Conservation (phyloP, 2,888 invertebrate species). For the Pachydiplax longipennis region DNA sequence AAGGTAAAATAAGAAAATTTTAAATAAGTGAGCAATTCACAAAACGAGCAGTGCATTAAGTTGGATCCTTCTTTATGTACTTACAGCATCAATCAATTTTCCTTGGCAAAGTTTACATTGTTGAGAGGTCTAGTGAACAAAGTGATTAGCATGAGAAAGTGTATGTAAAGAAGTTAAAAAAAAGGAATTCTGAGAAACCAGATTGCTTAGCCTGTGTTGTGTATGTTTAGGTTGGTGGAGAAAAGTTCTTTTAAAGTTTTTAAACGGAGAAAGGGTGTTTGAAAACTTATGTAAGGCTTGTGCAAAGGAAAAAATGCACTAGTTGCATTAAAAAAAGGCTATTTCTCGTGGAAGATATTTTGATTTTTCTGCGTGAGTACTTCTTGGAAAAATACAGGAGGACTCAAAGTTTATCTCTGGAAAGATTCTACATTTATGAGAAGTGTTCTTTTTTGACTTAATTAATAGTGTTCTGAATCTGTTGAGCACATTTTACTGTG, state of each 20-base stretch:
- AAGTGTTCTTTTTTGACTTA: constrained; percentile 24
- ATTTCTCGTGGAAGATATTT: constrained; percentile 24
- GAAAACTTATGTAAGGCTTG: neutral
- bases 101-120: neutral
- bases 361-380: constrained; percentile 32
- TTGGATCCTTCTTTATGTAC: constrained; percentile 12
- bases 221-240: constrained; percentile 23
- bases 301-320: neutral
- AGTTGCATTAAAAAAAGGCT: neutral
- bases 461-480: constrained; percentile 29
- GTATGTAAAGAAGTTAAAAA: constrained; percentile 4
- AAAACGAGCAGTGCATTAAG: neutral
- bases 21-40: too few species aligned
- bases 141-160: neutral
- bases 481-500: constrained; percentile 45
- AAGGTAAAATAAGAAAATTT: neutral
- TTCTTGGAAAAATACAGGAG: neutral
- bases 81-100: constrained; percentile 8
- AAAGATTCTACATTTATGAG: constrained; percentile 21
- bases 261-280: neutral
- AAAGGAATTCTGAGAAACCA: neutral
- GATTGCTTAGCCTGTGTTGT: constrained; percentile 26
- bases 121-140: neutral
- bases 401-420: neutral
- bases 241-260: constrained; percentile 17